Conservation (phyloP, 35 echinoderm and acorn worm species). For the Hemicentrotus pulcherrimus region DNA sequence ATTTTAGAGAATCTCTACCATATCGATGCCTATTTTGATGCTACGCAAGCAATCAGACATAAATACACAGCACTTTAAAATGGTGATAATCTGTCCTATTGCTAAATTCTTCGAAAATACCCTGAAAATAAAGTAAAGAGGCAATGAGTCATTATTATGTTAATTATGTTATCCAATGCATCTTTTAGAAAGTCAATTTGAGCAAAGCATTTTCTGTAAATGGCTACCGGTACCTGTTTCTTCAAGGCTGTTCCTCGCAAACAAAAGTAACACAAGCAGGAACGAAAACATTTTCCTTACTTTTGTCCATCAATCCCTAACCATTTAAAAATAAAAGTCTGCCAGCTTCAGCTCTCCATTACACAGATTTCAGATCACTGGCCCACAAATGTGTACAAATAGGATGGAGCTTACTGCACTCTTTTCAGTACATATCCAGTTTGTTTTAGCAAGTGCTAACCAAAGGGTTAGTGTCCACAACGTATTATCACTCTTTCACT, state of each 20-base stretch:
- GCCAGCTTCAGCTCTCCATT: background rate
- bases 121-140: background rate
- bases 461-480: background rate
- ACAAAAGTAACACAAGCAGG: background rate
- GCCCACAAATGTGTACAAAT: background rate
- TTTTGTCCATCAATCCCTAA: background rate
- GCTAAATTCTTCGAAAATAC: too few relatives aligned
- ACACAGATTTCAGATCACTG: background rate
- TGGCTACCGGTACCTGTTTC: background rate
- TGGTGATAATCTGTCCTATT: too few relatives aligned
- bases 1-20: too few relatives aligned
- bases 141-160: background rate
- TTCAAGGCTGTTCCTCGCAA: background rate
- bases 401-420: background rate
- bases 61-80: too few relatives aligned
- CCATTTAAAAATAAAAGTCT: background rate
- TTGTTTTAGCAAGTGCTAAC: constrained; percentile 13
- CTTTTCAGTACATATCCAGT: background rate
- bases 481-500: constrained; percentile 30
- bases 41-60: too few relatives aligned
- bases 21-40: too few relatives aligned
- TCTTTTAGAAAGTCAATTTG: background rate
- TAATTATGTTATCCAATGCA: background rate
- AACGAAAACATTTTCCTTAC: constrained; percentile 13
- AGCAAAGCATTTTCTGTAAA: background rate